A percentile compares a stretch with the other conserved stretches of the same genome.
Conservation (phyloP, 2,888 invertebrate genomes). For the Campoplex nolae region DNA sequence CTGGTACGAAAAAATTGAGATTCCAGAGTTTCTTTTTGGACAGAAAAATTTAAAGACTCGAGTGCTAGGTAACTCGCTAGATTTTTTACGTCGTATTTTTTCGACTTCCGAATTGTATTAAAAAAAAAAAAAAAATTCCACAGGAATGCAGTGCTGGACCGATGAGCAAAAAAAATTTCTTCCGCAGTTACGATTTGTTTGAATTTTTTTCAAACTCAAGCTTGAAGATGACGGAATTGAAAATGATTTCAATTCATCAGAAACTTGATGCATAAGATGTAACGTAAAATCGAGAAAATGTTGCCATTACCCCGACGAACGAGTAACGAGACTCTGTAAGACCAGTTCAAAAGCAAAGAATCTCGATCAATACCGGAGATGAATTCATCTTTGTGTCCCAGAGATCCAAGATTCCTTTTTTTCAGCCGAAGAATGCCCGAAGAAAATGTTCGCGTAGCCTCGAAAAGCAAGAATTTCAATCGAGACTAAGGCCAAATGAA, state of each 20-base stretch:
- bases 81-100: background rate
- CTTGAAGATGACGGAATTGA: too few species aligned
- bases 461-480: slow-evolving; percentile 18
- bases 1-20: slow-evolving; percentile 12
- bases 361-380: slow-evolving; percentile 10
- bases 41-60: background rate
- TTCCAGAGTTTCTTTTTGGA: background rate
- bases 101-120: background rate
- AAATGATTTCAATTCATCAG: background rate
- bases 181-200: background rate
- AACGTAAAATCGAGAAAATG: background rate
- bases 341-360: background rate
- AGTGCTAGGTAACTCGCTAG: background rate
- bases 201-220: background rate
- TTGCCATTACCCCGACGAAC: background rate
- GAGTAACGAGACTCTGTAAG: background rate
- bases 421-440: background rate
- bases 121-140: background rate
- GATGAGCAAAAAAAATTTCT: background rate
- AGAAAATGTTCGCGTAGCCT: slow-evolving; percentile 11
- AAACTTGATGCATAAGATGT: background rate
- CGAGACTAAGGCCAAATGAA: slow-evolving; percentile 13
- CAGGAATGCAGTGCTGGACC: background rate
- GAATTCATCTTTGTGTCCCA: background rate
- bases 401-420: background rate